Evolutionary conservation across 2,888 invertebrate species (phyloP).

Genomic region (Drosophila prolongata): DNA sequence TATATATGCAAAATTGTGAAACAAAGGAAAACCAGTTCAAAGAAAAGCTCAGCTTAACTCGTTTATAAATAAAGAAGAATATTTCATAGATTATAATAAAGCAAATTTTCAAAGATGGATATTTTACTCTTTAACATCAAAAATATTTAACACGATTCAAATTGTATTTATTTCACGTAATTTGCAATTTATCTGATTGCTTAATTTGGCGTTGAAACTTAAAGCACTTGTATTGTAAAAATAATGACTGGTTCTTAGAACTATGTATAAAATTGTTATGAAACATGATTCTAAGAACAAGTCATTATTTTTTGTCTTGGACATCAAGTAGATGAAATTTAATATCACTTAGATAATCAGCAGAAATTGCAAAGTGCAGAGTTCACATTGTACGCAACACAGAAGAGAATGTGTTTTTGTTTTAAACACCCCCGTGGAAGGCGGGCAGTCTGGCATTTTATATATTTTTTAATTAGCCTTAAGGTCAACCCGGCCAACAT

Average conservation of each 20-base stretch:
- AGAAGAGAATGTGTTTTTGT: conserved; percentile 3
- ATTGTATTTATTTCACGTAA: too few relatives aligned
- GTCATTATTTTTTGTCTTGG: too few relatives aligned
- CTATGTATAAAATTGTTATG: too few relatives aligned
- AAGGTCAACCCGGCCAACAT: conserved; percentile 24
- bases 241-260: too few relatives aligned
- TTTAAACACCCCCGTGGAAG: not conserved
- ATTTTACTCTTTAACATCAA: too few relatives aligned
- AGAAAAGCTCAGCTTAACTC: not conserved
- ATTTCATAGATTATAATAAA: too few relatives aligned
- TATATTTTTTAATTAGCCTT: conserved; percentile 38
- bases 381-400: conserved; percentile 3
- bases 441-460: conserved; percentile 10
- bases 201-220: too few relatives aligned
- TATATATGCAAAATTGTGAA: conserved; percentile 12
- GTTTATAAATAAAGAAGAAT: not conserved
- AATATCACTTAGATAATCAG: conserved; percentile 2
- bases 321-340: not conserved
- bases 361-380: conserved; percentile 11
- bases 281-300: too few relatives aligned
- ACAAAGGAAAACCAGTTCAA: not conserved
- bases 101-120: too few relatives aligned
- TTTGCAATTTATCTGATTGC: too few relatives aligned
- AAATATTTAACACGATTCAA: too few relatives aligned
- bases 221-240: too few relatives aligned